Base-by-base conservation (phyloP, 2,888 invertebrate genomes). In the Blera fallax region DNA sequence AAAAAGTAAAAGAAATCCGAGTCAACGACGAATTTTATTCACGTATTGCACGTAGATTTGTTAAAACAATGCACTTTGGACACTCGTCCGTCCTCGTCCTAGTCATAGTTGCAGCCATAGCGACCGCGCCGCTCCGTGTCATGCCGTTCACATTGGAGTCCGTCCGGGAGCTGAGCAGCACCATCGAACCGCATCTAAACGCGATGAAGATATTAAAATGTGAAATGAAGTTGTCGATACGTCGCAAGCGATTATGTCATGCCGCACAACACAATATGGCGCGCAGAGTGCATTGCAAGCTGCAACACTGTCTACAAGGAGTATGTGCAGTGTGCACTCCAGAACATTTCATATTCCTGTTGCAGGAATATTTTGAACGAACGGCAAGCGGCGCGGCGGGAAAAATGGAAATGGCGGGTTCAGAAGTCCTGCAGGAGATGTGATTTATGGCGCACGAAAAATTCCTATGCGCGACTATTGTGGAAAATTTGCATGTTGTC, bases 191-290 rank as follows among this genome's bases (percentile, higher is more conserved):
- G 54, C 67, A 67, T 67, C 60, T 54, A 54, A 65, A 18, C 64
- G 65, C 77, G 77, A 87, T 82, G 78, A 82, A 82, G 81, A 87
- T 87, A 87, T 82, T 82, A 87, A 87, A 87, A 87, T 87, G 87
- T 87, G 87, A 82, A 87, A 87, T 87, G 82, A 87, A 87, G 87
- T 78, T 87, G 87, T 87, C 87, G 87, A 85, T 85, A 81, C 72
- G 85, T 85, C 81, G 76, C 58, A 45, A 50, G 67, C 85, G 85
- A 85, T 85, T 85, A 81, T 85, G 85, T 85, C 85, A 85, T 85
- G 85, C 85, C 67, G 81, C 81, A 76, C 43, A 80, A 62, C 76
- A 76, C 70, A 80, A 70, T 80, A 69, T 67, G 72, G 85, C 58
- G 56, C 56, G 29, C 54, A 14, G 62, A 16, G 16, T 54, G 32